phyloP scores from a whole-genome alignment of 2,888 invertebrate species.

The Eurytoma californica region DNA sequence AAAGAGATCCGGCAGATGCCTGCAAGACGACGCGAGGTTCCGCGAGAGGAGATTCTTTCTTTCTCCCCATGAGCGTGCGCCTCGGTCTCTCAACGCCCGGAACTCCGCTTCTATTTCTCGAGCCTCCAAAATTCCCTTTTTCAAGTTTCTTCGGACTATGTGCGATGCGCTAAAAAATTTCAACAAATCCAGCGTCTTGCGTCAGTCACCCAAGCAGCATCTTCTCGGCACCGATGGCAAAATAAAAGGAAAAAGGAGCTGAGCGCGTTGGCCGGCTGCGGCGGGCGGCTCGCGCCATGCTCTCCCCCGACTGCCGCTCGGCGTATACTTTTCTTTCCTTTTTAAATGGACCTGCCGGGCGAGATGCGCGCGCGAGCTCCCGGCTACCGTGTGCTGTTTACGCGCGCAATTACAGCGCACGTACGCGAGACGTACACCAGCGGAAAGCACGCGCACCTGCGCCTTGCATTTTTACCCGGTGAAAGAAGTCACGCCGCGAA shows the following conservation, averaged over 20 bases:
- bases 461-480: no score
- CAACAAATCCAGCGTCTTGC: no score
- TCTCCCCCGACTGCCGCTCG: neutral
- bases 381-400: constrained; percentile 38
- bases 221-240: neutral
- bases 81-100: neutral
- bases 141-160: no score
- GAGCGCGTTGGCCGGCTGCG: neutral
- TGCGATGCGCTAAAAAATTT: neutral
- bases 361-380: constrained; percentile 30
- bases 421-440: neutral
- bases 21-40: constrained; percentile 14
- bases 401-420: constrained; percentile 24
- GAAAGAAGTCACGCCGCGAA: no score
- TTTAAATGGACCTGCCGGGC: constrained; percentile 53
- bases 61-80: neutral
- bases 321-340: constrained; percentile 44
- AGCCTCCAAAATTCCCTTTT: no score
- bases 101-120: no score
- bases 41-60: neutral
- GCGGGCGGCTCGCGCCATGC: no score
- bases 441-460: no score
- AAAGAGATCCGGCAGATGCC: constrained; percentile 35
- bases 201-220: neutral
- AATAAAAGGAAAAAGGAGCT: neutral